Evolutionary conservation across 1,140 invertebrate genomes (phyloP), one percentile per base, ranked within the genome.

Genomic region (Tetramorium simillimum): DNA sequence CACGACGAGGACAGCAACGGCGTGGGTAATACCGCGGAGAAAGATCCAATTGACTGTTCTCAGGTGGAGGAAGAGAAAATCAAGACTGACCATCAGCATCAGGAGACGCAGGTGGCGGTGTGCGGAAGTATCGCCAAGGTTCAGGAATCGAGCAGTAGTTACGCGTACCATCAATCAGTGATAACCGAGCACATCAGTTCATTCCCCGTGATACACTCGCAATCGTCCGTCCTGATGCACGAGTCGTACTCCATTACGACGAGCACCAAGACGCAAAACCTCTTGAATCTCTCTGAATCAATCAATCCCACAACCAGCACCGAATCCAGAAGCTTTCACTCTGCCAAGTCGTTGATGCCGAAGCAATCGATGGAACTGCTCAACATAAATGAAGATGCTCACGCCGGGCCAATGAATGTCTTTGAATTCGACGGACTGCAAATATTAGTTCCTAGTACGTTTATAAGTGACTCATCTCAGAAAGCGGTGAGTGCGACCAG

Each of bases 361-460:
- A 95, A 95, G 76, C 93, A 94, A 67, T 91, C 94, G 21, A 90
- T 94, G 10, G 95, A 95, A 80, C 73, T 95, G 40, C 89, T 95
- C 53, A 95, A 95, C 87, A 95, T 95, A 43, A 95, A 94, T 60
- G 95, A 95, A 75, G 94, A 95, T 82, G 95, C 95, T n/a, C 95
- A 95, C 70, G 93, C 94, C 10, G 95, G 95, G 9, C 94, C 95
- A 37, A 93, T 95, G 67, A 95, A 95, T 78, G 93, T 95, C 51
- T 95, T 95, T 85, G 95, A 95, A 84, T 95, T 95, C 76, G 95
- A 95, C 85, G 95, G 95, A 46, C 90, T 95, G 46, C 95, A 95
- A 69, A 95, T 95, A 78, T 91, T 95, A 85, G 94, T 95, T 69
- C 95, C 95, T 80, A 95, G 94, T 90, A 94, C 95, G 88, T 94